Evolutionary conservation across 2,797 vertebrate species (phyloP).

Genomic region (Lepidocolaptes lacrymiger): DNA sequence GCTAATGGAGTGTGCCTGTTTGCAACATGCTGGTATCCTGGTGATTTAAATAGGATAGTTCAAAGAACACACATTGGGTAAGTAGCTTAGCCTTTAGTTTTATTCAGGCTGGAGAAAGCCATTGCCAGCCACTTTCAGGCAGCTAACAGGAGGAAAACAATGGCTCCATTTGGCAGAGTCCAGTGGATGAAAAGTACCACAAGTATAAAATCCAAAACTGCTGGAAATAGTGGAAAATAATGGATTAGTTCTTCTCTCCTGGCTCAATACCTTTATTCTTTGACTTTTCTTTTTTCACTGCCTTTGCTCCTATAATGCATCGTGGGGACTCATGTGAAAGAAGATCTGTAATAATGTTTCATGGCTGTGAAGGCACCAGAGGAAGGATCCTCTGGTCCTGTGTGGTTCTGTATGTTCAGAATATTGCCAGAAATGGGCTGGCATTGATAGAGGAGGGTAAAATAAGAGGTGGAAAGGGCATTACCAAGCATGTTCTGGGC

Average conservation of each 20-base stretch:
- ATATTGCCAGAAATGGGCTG: neutral
- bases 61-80: neutral
- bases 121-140: neutral
- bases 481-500: neutral
- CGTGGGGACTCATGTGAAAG: neutral
- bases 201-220: neutral
- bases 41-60: neutral
- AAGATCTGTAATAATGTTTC: neutral
- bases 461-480: neutral
- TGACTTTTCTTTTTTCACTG: neutral
- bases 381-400: neutral
- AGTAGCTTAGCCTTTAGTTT: slow-evolving; percentile 34
- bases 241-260: neutral
- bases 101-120: neutral
- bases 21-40: neutral
- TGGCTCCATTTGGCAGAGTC: neutral
- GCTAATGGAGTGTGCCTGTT: neutral
- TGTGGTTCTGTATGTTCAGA: neutral
- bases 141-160: neutral
- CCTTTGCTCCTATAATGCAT: neutral
- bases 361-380: neutral
- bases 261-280: neutral
- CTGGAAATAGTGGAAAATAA: slow-evolving; percentile 2
- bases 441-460: neutral
- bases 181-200: neutral